phyloP scores from a whole-genome alignment of 2,888 invertebrate genomes.

The Euplagia quadripunctaria region DNA sequence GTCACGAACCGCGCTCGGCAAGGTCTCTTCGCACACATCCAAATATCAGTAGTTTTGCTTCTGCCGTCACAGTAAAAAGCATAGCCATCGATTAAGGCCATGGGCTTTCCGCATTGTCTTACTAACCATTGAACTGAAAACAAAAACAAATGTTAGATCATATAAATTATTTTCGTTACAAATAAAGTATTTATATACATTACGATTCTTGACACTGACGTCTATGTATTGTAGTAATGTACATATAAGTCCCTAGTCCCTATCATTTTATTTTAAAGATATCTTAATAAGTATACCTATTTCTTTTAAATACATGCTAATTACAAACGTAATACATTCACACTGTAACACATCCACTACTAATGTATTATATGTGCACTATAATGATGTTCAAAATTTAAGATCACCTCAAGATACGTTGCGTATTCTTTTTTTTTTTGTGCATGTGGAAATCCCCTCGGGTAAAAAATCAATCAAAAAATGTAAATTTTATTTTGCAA shows the following conservation, averaged over 20 bases:
- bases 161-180: too few species aligned
- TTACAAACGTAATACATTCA: too few species aligned
- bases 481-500: too few species aligned
- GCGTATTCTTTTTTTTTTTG: too few species aligned
- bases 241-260: too few species aligned
- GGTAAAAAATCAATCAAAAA: too few species aligned
- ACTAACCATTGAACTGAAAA: slow-evolving; percentile 47
- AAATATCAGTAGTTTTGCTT: slow-evolving; percentile 5
- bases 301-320: too few species aligned
- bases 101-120: slow-evolving; percentile 31
- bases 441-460: too few species aligned
- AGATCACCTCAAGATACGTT: too few species aligned
- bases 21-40: slow-evolving; percentile 4
- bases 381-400: not conserved
- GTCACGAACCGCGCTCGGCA: slow-evolving; percentile 38
- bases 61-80: slow-evolving; percentile 34
- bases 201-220: not conserved
- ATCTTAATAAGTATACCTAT: too few species aligned
- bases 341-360: not conserved
- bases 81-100: slow-evolving; percentile 46
- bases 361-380: not conserved
- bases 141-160: not conserved
- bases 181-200: not conserved
- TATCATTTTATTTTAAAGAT: too few species aligned
- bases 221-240: not conserved